These are phyloP conservation scores for Hermaeophaga mercurialis DNA, from an alignment of 2,888 invertebrate genomes.

Conservation along the genomic window DNA sequence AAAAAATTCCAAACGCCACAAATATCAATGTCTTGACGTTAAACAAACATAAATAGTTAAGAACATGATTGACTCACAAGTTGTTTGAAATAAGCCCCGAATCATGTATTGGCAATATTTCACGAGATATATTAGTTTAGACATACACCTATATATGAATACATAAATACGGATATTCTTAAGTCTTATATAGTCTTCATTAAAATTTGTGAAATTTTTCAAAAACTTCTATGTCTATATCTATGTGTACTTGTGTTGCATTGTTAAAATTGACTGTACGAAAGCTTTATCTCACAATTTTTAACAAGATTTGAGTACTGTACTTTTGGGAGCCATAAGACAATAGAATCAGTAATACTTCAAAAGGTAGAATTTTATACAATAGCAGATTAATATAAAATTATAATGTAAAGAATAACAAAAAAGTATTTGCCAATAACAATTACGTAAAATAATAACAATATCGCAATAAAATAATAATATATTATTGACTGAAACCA, in stretches of 20 bases:
- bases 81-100: too few relatives aligned
- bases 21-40: too few relatives aligned
- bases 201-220: slow-evolving; percentile 13
- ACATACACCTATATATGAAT: not conserved
- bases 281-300: slow-evolving; percentile 25
- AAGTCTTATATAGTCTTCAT: not conserved
- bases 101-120: not conserved
- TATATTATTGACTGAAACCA: too few relatives aligned
- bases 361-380: not conserved
- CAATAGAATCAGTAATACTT: not conserved
- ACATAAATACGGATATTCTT: slow-evolving; percentile 2
- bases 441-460: too few relatives aligned
- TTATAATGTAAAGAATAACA: too few relatives aligned
- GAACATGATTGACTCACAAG: not conserved
- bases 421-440: too few relatives aligned
- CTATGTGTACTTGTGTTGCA: slow-evolving; percentile 1
- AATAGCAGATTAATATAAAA: too few relatives aligned
- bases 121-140: not conserved
- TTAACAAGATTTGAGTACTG: slow-evolving; percentile 24
- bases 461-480: too few relatives aligned
- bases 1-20: too few relatives aligned
- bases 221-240: slow-evolving; percentile 9
- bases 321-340: slow-evolving; percentile 4
- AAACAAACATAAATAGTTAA: too few relatives aligned
- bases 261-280: slow-evolving; percentile 8